phyloP scores from a whole-genome alignment of 2,888 invertebrate species.

The Eupithecia pulchellata region DNA sequence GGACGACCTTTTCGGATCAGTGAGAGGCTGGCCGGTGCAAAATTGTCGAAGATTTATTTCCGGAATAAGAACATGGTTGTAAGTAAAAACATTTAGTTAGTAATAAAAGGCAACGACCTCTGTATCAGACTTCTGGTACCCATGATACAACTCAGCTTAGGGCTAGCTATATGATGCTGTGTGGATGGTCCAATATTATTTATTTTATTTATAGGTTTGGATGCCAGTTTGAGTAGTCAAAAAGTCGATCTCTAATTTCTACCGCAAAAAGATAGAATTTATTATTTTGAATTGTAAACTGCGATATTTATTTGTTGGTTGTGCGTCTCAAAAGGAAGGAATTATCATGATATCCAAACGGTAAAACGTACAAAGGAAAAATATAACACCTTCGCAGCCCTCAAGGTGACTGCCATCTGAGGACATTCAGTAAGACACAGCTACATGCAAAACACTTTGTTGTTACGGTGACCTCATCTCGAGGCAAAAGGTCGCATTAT shows the following conservation, averaged over 20 bases:
- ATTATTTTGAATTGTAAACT: no score
- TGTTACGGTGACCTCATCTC: slow-evolving; percentile 1
- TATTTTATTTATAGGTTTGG: no score
- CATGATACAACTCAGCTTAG: no score
- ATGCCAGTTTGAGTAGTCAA: not conserved
- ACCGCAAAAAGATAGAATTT: not conserved
- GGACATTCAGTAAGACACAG: slow-evolving; percentile 19
- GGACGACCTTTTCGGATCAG: not conserved
- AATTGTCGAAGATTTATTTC: not conserved
- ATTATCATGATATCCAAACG: slow-evolving; percentile 1
- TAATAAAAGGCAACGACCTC: no score
- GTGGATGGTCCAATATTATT: no score
- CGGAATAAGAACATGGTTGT: not conserved
- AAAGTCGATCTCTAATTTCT: not conserved
- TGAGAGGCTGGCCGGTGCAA: not conserved
- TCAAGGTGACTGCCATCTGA: slow-evolving; percentile 22
- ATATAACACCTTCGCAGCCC: slow-evolving; percentile 16
- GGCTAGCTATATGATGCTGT: no score
- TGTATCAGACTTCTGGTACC: no score
- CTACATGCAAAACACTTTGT: not conserved
- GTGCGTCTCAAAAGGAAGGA: not conserved
- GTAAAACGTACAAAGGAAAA: slow-evolving; percentile 16
- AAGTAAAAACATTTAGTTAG: no score
- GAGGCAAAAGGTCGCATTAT: not conserved
- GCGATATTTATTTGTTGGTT: no score